Evolutionary conservation across 2,888 invertebrate genomes (phyloP), one percentile per base, ranked within the genome.

Genomic region (Dermolepida albohirtum): DNA sequence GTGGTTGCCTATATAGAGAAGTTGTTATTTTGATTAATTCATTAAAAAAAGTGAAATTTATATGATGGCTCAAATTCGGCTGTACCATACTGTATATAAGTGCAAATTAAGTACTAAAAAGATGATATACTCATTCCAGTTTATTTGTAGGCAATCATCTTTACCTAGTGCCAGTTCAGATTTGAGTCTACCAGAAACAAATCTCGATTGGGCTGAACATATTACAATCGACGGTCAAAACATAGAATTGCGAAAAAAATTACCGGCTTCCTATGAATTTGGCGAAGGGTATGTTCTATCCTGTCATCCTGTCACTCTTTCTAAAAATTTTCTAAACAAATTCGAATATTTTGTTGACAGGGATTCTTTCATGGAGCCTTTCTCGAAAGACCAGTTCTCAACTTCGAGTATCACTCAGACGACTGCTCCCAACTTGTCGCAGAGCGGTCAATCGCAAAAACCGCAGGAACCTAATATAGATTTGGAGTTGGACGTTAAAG

Each of bases 401-500:
- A 69, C 73, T 7, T 66, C 74, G 1, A 72, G 67, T 67, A 70
- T 70, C 43, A 73, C 67, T 22, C 73, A 73, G 34, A 63, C 64
- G n/a, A 29, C 72, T 10, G 55, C 68, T 2, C 66, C 69, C 8
- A 74, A 66, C 16, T 29, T 73, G 1, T 22, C 67, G 12, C 73
- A 40, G 78, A 78, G 70, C 77, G 78, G 78, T 79, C 75, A 67
- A 10, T 80, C 80, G 51, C 89, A 89, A 73, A 90, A 90, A 79
- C 87, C 89, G 0, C 88, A 91, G 64, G 96, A 96, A 78, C 96
- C 97, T 0, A 96, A 94, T 79, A 94, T 98, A 64, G 97, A 98
- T 83, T 93, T 98, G 79, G 97, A 98, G 81, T 84, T 98, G 75
- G 97, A 97, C 81, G 94, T 98, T 5, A 97, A 97, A 84, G 97